Conservation (phyloP, 2,113 vertebrate genomes). For the Polypterus senegalus region DNA sequence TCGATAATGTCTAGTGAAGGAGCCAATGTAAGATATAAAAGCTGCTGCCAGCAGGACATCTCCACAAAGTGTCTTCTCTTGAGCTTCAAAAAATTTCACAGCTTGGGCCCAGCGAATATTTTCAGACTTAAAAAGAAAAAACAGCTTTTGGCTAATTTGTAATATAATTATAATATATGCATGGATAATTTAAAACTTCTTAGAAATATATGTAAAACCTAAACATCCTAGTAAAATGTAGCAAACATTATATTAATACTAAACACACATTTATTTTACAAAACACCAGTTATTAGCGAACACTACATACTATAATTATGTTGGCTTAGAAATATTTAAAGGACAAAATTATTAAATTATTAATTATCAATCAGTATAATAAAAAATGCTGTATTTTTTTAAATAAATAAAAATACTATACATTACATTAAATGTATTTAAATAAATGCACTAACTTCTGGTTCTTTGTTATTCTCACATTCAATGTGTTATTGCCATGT, state of each 20-base stretch:
- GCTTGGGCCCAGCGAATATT: constrained; percentile 52
- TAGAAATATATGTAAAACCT: no score
- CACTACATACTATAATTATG: no score
- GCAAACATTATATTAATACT: not conserved
- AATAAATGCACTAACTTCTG: no score
- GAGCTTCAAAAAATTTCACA: constrained; percentile 45
- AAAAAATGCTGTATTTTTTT: no score
- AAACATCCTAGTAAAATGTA: not conserved
- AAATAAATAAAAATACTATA: no score
- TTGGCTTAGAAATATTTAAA: no score
- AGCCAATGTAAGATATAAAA: constrained; percentile 56
- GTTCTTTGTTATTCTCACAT: no score
- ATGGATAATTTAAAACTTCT: not conserved
- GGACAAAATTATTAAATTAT: no score
- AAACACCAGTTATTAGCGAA: no score
- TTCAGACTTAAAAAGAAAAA: constrained; percentile 50
- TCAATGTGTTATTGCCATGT: no score
- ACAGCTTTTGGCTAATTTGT: not conserved
- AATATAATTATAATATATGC: not conserved
- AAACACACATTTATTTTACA: not conserved
- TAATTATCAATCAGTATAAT: no score
- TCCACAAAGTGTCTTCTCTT: constrained; percentile 53
- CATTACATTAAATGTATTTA: no score
- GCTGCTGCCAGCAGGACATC: constrained; percentile 55
- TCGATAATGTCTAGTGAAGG: constrained; percentile 49